Conservation (phyloP, 2,888 invertebrate genomes). For the Mantis religiosa region DNA sequence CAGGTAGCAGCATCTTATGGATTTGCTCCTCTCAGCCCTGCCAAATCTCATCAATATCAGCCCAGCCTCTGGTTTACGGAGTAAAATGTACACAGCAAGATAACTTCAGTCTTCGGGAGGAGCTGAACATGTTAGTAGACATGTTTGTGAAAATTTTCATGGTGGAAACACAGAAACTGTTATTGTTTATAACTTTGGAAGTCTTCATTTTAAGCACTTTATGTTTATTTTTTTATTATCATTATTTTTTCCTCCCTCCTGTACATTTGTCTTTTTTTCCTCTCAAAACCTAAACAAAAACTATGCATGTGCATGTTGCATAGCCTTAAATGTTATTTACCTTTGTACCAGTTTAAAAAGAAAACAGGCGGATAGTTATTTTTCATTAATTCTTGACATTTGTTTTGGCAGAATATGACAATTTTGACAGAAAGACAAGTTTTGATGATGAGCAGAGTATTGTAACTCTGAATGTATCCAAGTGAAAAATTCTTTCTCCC, state of each 20-base stretch:
- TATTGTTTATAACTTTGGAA: background rate
- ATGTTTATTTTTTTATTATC: background rate
- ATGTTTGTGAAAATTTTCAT: background rate
- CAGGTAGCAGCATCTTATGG: constrained; percentile 59
- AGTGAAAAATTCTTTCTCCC: background rate
- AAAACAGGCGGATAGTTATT: background rate
- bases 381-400: background rate
- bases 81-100: constrained; percentile 39
- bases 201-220: background rate
- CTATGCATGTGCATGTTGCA: background rate
- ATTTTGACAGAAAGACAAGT: background rate
- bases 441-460: background rate
- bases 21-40: constrained; percentile 66
- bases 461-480: background rate
- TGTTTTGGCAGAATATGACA: background rate
- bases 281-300: background rate
- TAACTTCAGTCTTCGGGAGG: background rate
- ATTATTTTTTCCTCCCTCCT: background rate
- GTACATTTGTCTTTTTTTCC: background rate
- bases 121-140: background rate
- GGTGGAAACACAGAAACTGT: background rate
- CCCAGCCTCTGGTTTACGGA: constrained; percentile 76
- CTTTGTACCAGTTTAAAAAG: background rate
- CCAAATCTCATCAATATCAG: constrained; percentile 62
- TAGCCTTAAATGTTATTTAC: background rate